Evolutionary conservation across 2,113 vertebrate species (phyloP), one percentile per base, ranked within the genome.

Genomic region (Calonectris borealis): DNA sequence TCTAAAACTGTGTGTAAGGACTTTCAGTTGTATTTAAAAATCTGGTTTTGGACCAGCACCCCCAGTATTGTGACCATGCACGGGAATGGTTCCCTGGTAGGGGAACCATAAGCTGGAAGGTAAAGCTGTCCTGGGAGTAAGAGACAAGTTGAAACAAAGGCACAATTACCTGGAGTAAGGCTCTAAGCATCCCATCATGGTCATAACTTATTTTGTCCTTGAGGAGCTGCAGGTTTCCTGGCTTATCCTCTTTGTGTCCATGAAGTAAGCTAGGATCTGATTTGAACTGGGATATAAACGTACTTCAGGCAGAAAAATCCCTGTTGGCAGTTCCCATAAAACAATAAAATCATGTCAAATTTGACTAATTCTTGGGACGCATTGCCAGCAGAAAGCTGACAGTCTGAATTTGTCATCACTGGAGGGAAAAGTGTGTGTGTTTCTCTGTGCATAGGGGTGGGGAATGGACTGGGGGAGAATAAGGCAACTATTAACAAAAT

Each of bases 341-440:
- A 97, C 95, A 97, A 97, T 97, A 97, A 97, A 97, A 97, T 96
- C 95, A 91, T 94, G 95, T 97, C 97, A 94, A 95, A 96, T 97
- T 97, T 97, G 94, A 94, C 93, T 95, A 96, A 96, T 93, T 96
- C 93, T 95, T 83, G 88, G 94, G 80, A 95, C 96, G 89, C 88
- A 88, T 90, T 97, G 95, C 94, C 96, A 97, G 94, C 83, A 96
- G 88, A 95, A 90, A 95, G 88, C 93, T 96, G 95, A 97, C 96
- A 96, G 95, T 94, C 93, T 94, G 93, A 96, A 97, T 96, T 96
- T 95, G 96, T 95, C 96, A 96, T 86, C 79, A 84, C 60, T 95
- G 90, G 78, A 95, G 91, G 93, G 79, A 93, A 32, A 93, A 97
- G 92, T 73, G 80, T 86, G 54, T 93, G 86, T 94, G 78, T 97